phyloP scores from a whole-genome alignment of 2,797 vertebrate genomes.

The Sylvilagus floridanus region DNA sequence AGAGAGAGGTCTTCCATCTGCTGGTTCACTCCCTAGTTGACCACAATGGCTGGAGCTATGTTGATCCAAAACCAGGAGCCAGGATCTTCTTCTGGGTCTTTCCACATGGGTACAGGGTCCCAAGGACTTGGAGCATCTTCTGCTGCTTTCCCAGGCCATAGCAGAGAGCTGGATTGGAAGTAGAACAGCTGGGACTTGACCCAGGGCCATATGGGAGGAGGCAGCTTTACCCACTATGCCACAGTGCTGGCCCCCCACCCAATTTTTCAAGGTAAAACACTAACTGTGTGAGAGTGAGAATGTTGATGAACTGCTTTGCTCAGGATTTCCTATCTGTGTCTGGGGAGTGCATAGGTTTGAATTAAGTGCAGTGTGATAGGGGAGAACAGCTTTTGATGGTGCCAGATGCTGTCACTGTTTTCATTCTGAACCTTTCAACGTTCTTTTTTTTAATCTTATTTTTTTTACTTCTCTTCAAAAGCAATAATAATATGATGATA shows the following conservation, averaged over 20 bases:
- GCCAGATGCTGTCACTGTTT: background rate
- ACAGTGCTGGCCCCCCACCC: too few relatives aligned
- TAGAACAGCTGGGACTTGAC: too few relatives aligned
- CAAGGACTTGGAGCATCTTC: too few relatives aligned
- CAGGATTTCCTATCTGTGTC: background rate
- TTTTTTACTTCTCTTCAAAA: background rate
- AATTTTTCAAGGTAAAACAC: background rate
- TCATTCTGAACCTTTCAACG: background rate
- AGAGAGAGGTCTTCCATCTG: too few relatives aligned
- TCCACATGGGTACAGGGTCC: too few relatives aligned
- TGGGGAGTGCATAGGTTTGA: background rate
- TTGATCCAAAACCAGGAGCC: too few relatives aligned
- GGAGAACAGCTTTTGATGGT: background rate
- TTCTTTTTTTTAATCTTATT: background rate
- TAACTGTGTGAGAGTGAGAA: background rate
- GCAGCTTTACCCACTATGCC: too few relatives aligned
- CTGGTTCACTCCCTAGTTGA: too few relatives aligned
- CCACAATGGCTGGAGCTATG: too few relatives aligned
- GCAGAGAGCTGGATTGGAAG: too few relatives aligned
- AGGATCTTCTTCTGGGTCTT: background rate
- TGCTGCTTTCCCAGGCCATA: too few relatives aligned
- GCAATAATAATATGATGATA: background rate
- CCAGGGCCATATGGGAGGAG: too few relatives aligned
- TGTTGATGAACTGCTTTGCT: background rate
- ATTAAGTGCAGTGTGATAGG: background rate